Conservation (phyloP, 2,888 invertebrate species). For the Diabrotica balteata region DNA sequence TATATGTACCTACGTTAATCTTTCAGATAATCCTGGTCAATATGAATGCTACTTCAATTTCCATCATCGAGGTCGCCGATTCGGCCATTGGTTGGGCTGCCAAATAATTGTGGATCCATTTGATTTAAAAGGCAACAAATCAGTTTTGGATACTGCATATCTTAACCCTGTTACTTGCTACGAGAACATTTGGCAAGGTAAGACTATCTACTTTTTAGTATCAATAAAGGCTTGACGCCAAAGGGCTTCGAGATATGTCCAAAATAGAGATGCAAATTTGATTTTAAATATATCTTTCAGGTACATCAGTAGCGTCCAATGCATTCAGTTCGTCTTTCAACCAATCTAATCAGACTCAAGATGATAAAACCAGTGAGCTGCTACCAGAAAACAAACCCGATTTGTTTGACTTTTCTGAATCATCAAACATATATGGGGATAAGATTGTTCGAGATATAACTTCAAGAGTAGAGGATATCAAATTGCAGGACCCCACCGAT, state of each 20-base stretch:
- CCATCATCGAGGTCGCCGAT: constrained; percentile 57
- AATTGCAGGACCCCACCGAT: constrained; percentile 38
- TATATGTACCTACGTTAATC: not conserved
- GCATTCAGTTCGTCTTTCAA: constrained; percentile 13
- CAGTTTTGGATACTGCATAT: constrained; percentile 39
- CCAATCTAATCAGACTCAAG: constrained; percentile 3
- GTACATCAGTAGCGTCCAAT: constrained; percentile 1
- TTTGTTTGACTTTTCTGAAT: constrained; percentile 8
- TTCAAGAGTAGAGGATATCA: constrained; percentile 32
- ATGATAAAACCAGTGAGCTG: not conserved
- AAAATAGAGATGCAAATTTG: too few species aligned
- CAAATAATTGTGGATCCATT: constrained; percentile 55
- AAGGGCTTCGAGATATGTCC: too few species aligned
- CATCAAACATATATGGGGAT: constrained; percentile 11
- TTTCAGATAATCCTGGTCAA: constrained; percentile 53
- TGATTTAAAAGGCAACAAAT: constrained; percentile 39
- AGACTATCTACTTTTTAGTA: not conserved
- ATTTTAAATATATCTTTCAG: not conserved
- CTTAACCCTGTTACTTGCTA: constrained; percentile 19
- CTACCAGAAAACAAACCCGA: constrained; percentile 8
- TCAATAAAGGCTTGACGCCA: too few species aligned
- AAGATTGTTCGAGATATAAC: constrained; percentile 30
- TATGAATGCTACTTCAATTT: constrained; percentile 62
- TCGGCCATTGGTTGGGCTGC: constrained; percentile 59
- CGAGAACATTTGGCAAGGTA: constrained; percentile 24